A percentile compares a stretch with the other conserved stretches of the same genome.
phyloP scores from a whole-genome alignment of 1,140 invertebrate genomes.

The Papilio dardanus region DNA sequence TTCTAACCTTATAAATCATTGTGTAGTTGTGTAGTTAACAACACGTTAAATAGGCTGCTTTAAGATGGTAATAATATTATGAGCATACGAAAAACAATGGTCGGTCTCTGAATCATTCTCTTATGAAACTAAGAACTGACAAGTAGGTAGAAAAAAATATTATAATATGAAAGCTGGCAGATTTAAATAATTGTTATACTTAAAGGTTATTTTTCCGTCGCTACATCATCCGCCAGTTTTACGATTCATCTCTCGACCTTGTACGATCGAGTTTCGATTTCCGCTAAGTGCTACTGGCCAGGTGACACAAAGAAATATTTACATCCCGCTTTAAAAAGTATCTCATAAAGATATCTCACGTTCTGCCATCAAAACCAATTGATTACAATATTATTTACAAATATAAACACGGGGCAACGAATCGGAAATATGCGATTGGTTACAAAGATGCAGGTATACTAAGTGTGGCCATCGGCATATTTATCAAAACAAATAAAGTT shows the following conservation, averaged over 20 bases:
- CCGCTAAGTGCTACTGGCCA: slow-evolving; percentile 27
- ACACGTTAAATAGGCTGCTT: not conserved
- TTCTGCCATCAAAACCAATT: not conserved
- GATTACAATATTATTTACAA: not conserved
- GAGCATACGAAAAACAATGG: not conserved
- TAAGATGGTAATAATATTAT: not conserved
- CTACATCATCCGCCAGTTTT: not conserved
- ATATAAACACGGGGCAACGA: not conserved
- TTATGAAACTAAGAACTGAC: not conserved
- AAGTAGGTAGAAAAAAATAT: not conserved
- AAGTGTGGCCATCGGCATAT: slow-evolving; percentile 46
- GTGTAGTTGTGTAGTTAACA: not conserved
- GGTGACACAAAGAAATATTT: slow-evolving; percentile 34
- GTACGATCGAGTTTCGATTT: slow-evolving; percentile 37
- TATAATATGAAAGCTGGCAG: not conserved
- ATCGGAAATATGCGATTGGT: not conserved
- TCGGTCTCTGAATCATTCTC: not conserved
- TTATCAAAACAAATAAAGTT: slow-evolving; percentile 58
- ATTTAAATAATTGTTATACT: not conserved
- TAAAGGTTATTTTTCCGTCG: not conserved
- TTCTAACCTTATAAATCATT: not conserved
- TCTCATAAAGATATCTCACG: not conserved
- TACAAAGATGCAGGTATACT: not conserved
- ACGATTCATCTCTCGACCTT: slow-evolving; percentile 24
- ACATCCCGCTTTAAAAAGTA: not conserved